Evolutionary conservation across 2,888 invertebrate species (phyloP).

Genomic region (Junonia oenone): DNA sequence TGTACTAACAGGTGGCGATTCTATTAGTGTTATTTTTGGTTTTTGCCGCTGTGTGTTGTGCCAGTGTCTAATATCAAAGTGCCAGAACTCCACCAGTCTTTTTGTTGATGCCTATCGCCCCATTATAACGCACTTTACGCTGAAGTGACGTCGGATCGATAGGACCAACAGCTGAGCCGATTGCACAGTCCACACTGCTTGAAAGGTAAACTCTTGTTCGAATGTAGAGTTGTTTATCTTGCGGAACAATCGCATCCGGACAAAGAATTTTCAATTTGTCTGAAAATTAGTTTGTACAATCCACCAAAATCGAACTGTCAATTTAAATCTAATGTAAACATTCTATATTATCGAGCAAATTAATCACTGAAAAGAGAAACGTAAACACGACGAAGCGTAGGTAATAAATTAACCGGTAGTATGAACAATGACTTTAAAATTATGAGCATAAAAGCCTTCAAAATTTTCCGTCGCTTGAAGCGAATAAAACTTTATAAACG

Average conservation of each 20-base stretch:
- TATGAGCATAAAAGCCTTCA: conserved; percentile 2
- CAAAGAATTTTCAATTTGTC: background rate
- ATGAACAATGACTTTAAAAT: background rate
- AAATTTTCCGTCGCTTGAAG: conserved; percentile 9
- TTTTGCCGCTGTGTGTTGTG: conserved; percentile 46
- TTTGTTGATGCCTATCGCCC: conserved; percentile 40
- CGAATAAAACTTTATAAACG: conserved; percentile 14
- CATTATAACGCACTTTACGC: conserved; percentile 36
- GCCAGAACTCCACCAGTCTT: conserved; percentile 47
- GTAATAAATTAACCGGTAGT: background rate
- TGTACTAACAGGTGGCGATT: conserved; percentile 58
- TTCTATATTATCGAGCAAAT: background rate
- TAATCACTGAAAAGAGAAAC: background rate
- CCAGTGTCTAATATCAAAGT: conserved; percentile 46
- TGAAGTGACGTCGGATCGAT: conserved; percentile 57
- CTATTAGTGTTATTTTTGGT: conserved; percentile 56
- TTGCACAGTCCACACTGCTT: conserved; percentile 50
- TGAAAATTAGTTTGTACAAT: background rate
- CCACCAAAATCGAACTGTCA: background rate
- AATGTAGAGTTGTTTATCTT: background rate
- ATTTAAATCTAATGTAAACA: background rate
- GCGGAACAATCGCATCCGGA: background rate
- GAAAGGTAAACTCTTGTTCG: conserved; percentile 49
- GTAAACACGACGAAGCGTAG: conserved; percentile 1
- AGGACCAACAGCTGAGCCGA: conserved; percentile 58